Conservation (phyloP, 1,140 invertebrate species). For the Dufourea novaeangliae region DNA sequence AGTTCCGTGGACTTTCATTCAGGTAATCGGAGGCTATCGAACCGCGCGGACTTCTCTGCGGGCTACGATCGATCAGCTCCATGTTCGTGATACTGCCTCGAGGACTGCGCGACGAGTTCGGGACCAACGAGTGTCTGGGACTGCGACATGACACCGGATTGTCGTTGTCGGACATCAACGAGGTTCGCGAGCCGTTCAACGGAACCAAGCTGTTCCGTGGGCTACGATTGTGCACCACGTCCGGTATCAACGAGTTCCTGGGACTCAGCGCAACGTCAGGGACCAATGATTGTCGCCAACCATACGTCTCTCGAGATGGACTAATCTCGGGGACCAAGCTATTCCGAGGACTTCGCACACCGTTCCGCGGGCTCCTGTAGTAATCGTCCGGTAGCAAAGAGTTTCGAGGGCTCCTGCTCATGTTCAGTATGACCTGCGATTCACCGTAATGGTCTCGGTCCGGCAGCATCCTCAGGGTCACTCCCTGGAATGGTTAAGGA, state of each 20-base stretch:
- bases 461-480: conserved; percentile 71
- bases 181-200: conserved; percentile 58
- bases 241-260: conserved; percentile 82
- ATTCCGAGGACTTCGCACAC: conserved; percentile 76
- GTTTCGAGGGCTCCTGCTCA: conserved; percentile 84
- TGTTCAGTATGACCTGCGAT: conserved; percentile 76
- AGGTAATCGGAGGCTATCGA: conserved; percentile 81
- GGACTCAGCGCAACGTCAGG: conserved; percentile 75
- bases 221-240: conserved; percentile 83
- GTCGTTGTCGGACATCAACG: conserved; percentile 73
- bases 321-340: conserved; percentile 76
- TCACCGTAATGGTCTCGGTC: conserved; percentile 73
- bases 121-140: conserved; percentile 84
- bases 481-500: conserved; percentile 59
- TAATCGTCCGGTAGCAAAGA: conserved; percentile 80
- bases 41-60: conserved; percentile 83
- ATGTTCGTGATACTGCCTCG: conserved; percentile 80
- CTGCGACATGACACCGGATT: conserved; percentile 74
- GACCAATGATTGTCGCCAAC: conserved; percentile 79
- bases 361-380: neutral
- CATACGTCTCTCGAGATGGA: conserved; percentile 71
- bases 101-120: conserved; percentile 81
- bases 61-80: conserved; percentile 62
- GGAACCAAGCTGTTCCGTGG: conserved; percentile 85
- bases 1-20: conserved; percentile 83